A percentile compares a stretch with the other conserved stretches of the same genome.
Evolutionary conservation across 2,113 vertebrate genomes (phyloP).

Genomic region (Elephas maximus): DNA sequence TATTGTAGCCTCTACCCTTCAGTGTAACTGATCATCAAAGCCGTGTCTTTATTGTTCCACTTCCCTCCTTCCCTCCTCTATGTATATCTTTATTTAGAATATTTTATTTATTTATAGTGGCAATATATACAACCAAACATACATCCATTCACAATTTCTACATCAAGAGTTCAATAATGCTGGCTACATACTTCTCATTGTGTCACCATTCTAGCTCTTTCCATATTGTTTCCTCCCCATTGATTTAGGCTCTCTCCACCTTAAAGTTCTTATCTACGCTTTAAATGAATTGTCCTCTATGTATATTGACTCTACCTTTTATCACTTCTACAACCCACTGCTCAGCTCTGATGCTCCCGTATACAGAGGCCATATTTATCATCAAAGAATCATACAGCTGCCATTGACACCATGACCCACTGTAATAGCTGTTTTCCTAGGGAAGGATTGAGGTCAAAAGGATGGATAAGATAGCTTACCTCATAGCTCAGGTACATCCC

Average conservation of each 20-base stretch:
- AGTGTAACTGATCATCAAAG: background rate
- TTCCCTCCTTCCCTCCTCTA: background rate
- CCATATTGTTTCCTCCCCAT: background rate
- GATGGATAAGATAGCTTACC: background rate
- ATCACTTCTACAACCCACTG: background rate
- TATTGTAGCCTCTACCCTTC: background rate
- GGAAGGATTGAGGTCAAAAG: background rate
- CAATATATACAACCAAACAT: no score
- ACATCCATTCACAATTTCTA: no score
- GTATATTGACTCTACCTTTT: background rate
- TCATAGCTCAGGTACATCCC: background rate
- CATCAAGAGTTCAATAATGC: no score
- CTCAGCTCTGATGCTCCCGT: background rate
- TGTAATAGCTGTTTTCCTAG: background rate
- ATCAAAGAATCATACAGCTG: background rate
- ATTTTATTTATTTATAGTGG: no score
- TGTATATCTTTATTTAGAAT: no score
- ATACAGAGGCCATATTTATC: slow-evolving; percentile 19
- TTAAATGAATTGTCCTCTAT: background rate
- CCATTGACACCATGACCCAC: background rate
- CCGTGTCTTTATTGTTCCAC: background rate
- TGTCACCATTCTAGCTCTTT: background rate
- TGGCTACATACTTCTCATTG: background rate
- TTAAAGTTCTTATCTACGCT: background rate
- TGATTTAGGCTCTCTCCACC: background rate